Evolutionary conservation across 2,113 vertebrate species (phyloP).

Genomic region (Ammodytes dubius): DNA sequence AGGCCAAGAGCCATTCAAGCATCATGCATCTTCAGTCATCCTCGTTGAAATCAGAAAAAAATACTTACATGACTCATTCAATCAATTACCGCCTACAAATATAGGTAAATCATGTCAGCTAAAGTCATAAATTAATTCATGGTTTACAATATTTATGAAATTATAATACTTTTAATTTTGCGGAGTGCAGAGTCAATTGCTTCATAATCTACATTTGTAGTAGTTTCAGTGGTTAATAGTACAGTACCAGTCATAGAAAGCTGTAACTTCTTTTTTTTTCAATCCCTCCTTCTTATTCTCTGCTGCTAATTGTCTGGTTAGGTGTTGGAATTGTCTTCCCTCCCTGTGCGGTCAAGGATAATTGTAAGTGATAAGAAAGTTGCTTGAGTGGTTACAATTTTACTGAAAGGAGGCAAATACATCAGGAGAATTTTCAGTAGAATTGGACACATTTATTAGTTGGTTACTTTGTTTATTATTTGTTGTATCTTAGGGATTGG

Average conservation of each 20-base stretch:
- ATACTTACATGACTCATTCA: constrained; percentile 21
- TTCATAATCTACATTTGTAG: neutral
- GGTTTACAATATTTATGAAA: neutral
- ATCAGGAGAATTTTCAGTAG: neutral
- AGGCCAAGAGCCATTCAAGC: constrained; percentile 17
- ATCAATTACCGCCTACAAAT: neutral
- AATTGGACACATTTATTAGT: neutral
- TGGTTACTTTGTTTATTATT: too few species aligned
- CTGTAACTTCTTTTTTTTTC: neutral
- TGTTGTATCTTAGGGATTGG: too few species aligned
- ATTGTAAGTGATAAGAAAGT: neutral
- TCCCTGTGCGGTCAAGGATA: constrained; percentile 8
- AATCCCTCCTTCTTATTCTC: neutral
- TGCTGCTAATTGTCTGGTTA: constrained; percentile 20
- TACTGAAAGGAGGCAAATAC: neutral
- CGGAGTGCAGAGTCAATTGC: neutral
- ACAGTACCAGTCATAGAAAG: neutral
- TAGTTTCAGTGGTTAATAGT: neutral
- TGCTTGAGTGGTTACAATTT: constrained; percentile 4
- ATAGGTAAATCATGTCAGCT: neutral
- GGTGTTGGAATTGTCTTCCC: constrained; percentile 12
- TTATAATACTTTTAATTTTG: neutral
- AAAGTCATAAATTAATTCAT: neutral
- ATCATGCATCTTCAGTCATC: constrained; percentile 5
- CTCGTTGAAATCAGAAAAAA: constrained; percentile 26